Percentiles rank a stretch among this genome's conserved stretches.
Evolutionary conservation across 2,113 vertebrate species (phyloP).

Genomic region (Hippocampus mohnikei): DNA sequence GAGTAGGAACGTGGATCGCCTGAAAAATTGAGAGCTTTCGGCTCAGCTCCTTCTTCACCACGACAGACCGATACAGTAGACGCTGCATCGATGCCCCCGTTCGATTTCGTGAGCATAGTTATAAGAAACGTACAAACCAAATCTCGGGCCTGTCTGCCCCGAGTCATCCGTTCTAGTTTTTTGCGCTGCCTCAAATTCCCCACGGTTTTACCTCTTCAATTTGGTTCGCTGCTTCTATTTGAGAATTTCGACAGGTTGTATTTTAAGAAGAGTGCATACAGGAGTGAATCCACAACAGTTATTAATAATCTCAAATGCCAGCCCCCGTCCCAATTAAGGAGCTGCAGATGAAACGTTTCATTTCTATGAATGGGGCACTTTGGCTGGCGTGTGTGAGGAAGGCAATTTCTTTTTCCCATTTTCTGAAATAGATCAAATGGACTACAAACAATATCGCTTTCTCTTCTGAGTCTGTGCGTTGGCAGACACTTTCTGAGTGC

Average conservation of each 20-base stretch:
- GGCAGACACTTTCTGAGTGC: conserved; percentile 10
- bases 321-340: conserved; percentile 44
- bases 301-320: conserved; percentile 41
- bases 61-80: no score
- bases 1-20: no score
- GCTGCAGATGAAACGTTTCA: conserved; percentile 38
- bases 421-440: conserved; percentile 59
- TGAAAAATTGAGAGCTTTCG: no score
- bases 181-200: background rate
- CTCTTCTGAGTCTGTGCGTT: conserved; percentile 12
- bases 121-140: no score
- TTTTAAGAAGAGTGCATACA: conserved; percentile 18
- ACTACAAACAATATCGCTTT: conserved; percentile 27
- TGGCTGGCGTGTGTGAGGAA: conserved; percentile 34
- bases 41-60: no score
- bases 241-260: conserved; percentile 15
- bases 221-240: conserved; percentile 26
- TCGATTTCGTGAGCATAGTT: no score
- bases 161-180: background rate
- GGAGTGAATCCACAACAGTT: conserved; percentile 23
- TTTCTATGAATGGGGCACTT: conserved; percentile 39
- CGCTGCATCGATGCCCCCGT: no score
- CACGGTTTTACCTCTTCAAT: background rate
- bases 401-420: conserved; percentile 41
- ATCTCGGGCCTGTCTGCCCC: background rate